Evolutionary conservation across 2,888 invertebrate species (phyloP), one percentile per base, ranked within the genome.

Genomic region (Amphipoea lucens): DNA sequence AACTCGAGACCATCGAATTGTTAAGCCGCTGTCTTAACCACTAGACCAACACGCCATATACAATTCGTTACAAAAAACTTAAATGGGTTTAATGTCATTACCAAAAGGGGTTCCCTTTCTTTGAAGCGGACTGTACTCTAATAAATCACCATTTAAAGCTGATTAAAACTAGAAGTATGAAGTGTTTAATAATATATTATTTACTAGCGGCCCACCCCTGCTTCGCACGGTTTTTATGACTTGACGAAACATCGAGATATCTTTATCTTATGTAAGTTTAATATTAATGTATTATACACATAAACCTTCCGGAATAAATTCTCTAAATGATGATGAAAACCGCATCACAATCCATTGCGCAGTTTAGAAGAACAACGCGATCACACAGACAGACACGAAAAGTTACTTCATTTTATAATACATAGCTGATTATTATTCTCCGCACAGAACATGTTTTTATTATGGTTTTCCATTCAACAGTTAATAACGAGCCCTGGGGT

Each of bases 111-210:
- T n/a, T n/a, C n/a, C n/a, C n/a, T n/a, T n/a, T n/a, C n/a, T n/a
- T n/a, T n/a, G n/a, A n/a, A n/a, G n/a, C n/a, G n/a, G n/a, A n/a
- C n/a, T n/a, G n/a, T 20, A 51, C 36, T 63, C 9, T 14, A 63
- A 68, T 40, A 67, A 65, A 70, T 69, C 45, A 72, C 17, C 17
- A 45, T 29, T n/a, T 9, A 45, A 12, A 14, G 5, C 40, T 76
- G 7, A 57, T 66, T 36, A 14, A 40, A 66, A 29, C 29, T 62
- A 14, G 6, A 20, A 29, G 14, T 45, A 54, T 1, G 20, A 72
- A 74, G 63, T 48, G 48, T 20, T 65, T 51, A 20, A 45, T 42
- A 36, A 45, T 79, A 20, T 51, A 36, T 51, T n/a, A 60, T 45
- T 48, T n/a, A 40, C 11, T 40, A 65, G 20, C 40, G 11, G 23